A percentile compares a stretch with the other conserved stretches of the same genome.
These are phyloP conservation scores for Macrophya annulata DNA, from an alignment of 2,888 invertebrate species.

Conservation along the genomic window DNA sequence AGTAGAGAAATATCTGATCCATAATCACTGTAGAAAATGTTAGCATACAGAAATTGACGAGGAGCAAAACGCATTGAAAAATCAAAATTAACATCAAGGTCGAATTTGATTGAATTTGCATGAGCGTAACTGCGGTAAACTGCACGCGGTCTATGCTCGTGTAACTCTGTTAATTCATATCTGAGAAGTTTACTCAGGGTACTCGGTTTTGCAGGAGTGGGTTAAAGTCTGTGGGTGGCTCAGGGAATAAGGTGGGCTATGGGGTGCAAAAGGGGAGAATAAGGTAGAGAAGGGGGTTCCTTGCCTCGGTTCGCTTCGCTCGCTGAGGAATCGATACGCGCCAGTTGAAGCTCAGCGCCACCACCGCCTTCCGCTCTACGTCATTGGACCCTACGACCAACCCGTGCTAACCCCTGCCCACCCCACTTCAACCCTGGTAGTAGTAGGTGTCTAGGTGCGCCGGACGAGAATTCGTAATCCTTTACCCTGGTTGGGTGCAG, in stretches of 20 bases:
- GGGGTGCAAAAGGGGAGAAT: conserved; percentile 57
- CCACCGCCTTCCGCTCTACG: conserved; percentile 76
- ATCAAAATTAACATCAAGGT: not conserved
- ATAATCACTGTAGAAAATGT: not conserved
- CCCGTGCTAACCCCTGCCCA: conserved; percentile 40
- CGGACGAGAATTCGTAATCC: conserved; percentile 33
- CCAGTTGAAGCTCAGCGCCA: conserved; percentile 76
- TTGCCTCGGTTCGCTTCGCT: conserved; percentile 71
- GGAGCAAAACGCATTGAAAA: not conserved
- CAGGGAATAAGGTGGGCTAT: conserved; percentile 43
- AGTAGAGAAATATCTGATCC: not conserved
- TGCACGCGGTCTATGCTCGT: not conserved
- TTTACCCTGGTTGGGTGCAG: not conserved
- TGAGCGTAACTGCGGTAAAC: not conserved
- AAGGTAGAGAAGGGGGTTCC: conserved; percentile 62
- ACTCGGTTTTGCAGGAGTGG: conserved; percentile 39
- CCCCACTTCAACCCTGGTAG: conserved; percentile 22
- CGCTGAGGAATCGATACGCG: conserved; percentile 77
- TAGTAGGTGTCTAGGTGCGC: conserved; percentile 43
- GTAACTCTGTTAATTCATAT: conserved; percentile 79
- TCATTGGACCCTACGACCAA: conserved; percentile 75
- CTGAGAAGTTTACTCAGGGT: conserved; percentile 73
- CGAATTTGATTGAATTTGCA: not conserved
- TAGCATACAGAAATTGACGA: not conserved
- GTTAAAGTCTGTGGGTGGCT: conserved; percentile 45